Percentiles rank a stretch among this genome's conserved stretches.
phyloP scores from a whole-genome alignment of 2,888 invertebrate genomes.

The Graphium colonna region DNA sequence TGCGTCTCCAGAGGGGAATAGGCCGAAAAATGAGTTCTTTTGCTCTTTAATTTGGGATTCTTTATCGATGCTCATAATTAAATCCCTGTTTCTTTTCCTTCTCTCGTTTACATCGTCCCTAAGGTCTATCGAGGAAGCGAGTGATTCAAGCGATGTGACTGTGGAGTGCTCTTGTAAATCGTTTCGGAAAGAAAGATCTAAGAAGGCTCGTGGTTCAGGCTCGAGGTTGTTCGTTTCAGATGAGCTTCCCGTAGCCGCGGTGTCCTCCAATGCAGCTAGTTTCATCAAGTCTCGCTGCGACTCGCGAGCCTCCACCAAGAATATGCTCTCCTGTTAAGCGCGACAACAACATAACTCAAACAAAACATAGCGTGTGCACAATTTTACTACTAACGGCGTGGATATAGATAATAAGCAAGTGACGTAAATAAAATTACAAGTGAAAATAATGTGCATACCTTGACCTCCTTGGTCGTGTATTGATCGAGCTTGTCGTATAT shows the following conservation, averaged over 20 bases:
- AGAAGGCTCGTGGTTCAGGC: constrained; percentile 36
- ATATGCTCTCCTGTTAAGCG: constrained; percentile 86
- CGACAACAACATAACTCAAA: constrained; percentile 27
- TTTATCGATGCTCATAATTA: constrained; percentile 47
- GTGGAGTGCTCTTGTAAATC: constrained; percentile 57
- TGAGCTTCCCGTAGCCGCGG: constrained; percentile 32
- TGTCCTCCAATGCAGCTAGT: constrained; percentile 47
- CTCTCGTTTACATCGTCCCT: constrained; percentile 42
- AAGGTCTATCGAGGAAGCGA: constrained; percentile 60
- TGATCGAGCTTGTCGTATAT: constrained; percentile 97
- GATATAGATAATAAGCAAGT: no score
- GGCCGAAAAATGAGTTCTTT: constrained; percentile 45
- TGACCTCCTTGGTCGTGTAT: constrained; percentile 84
- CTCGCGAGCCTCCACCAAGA: constrained; percentile 88
- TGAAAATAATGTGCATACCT: constrained; percentile 52
- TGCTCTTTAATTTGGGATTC: constrained; percentile 63
- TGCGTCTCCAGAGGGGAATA: constrained; percentile 50
- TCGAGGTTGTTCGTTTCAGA: constrained; percentile 29
- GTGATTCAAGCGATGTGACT: constrained; percentile 79
- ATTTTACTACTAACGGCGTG: no score
- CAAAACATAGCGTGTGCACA: constrained; percentile 6
- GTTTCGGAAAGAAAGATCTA: constrained; percentile 50
- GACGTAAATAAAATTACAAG: no score
- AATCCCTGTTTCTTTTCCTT: constrained; percentile 48
- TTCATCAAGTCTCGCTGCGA: constrained; percentile 83